Evolutionary conservation across 2,797 vertebrate species (phyloP).

Genomic region (Yasuhikotakia modesta): DNA sequence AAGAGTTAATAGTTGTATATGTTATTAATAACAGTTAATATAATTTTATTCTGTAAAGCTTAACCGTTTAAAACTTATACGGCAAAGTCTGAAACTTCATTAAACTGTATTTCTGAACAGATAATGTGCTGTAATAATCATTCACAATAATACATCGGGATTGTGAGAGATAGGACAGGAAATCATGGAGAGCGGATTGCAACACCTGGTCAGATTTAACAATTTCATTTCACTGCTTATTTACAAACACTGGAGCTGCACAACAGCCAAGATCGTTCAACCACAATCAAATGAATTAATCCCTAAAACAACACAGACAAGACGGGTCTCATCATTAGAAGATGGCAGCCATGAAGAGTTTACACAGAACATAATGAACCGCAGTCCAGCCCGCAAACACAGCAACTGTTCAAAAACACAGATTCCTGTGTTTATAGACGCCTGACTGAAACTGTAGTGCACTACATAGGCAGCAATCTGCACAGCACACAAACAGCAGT

Average conservation of each 20-base stretch:
- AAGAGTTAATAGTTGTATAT: no score
- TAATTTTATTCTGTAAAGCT: no score
- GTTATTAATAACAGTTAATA: no score
- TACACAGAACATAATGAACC: slow-evolving; percentile 34
- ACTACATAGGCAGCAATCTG: no score
- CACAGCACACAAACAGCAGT: no score
- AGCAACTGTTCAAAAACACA: background rate
- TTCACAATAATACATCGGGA: no score
- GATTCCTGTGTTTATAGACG: background rate
- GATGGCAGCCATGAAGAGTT: slow-evolving; percentile 44
- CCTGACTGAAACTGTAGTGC: background rate
- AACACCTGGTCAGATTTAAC: slow-evolving; percentile 51
- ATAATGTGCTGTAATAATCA: no score
- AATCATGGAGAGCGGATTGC: slow-evolving; percentile 23
- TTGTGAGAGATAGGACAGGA: background rate
- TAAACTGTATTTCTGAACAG: no score
- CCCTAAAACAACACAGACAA: slow-evolving; percentile 51
- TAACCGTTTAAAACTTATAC: no score
- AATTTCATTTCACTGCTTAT: slow-evolving; percentile 54
- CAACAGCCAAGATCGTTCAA: slow-evolving; percentile 47
- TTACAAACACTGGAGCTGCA: slow-evolving; percentile 46
- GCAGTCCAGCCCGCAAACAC: background rate
- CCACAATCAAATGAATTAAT: slow-evolving; percentile 58
- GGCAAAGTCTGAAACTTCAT: no score
- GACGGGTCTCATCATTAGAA: slow-evolving; percentile 41